Conservation (phyloP, 2,113 vertebrate species). For the Eubucco bourcierii region DNA sequence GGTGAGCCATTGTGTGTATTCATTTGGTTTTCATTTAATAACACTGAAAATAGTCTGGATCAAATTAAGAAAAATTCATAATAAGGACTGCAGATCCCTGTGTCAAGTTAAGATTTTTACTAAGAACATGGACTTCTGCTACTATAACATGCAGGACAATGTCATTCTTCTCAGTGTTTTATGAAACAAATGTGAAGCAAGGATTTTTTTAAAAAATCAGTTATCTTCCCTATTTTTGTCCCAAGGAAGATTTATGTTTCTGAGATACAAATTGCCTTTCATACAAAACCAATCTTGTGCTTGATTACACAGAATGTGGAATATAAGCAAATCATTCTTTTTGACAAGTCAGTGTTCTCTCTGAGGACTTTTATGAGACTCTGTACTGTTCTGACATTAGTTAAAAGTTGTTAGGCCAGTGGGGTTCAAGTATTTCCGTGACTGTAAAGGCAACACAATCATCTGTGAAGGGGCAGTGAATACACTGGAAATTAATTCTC, state of each 20-base stretch:
- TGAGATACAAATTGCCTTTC: not conserved
- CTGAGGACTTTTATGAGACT: not conserved
- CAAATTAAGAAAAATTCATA: not conserved
- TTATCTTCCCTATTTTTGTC: not conserved
- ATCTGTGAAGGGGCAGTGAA: not conserved
- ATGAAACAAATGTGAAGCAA: not conserved
- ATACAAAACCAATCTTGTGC: not conserved
- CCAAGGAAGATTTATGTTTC: not conserved
- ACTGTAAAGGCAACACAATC: not conserved
- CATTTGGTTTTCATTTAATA: slow-evolving; percentile 5
- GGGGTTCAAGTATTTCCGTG: not conserved
- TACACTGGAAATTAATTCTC: not conserved
- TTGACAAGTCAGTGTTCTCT: not conserved
- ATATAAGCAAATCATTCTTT: not conserved
- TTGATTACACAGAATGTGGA: not conserved
- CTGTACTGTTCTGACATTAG: not conserved
- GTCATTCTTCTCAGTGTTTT: not conserved
- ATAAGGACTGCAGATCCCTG: not conserved
- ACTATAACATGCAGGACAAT: not conserved
- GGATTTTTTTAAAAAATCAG: not conserved
- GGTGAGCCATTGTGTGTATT: not conserved
- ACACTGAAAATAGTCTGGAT: not conserved
- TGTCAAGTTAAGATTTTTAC: not conserved
- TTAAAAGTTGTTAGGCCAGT: not conserved
- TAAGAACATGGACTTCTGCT: not conserved